These are phyloP conservation scores for Apteryx mantelli DNA, from an alignment of 2,113 vertebrate species.

Conservation along the genomic window DNA sequence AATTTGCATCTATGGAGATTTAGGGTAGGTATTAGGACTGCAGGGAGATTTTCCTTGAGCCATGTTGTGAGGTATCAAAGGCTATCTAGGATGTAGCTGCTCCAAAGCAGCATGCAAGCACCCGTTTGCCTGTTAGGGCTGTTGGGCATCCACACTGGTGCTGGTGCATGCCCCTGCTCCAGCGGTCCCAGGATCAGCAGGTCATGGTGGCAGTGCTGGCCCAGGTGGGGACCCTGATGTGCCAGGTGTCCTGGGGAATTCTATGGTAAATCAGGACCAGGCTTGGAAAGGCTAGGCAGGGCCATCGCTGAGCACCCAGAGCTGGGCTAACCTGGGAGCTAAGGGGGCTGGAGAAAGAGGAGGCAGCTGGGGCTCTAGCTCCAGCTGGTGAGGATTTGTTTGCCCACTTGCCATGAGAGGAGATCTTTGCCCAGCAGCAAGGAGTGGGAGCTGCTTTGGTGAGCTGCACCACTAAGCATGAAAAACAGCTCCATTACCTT, in stretches of 20 bases:
- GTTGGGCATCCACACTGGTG: not conserved
- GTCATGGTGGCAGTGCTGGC: too few relatives aligned
- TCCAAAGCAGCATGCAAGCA: not conserved
- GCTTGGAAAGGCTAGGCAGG: not conserved
- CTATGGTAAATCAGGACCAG: too few relatives aligned
- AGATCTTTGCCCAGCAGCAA: not conserved
- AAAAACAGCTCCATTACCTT: not conserved
- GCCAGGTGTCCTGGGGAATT: too few relatives aligned
- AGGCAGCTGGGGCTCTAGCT: not conserved
- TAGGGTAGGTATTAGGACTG: not conserved
- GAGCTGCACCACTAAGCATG: not conserved
- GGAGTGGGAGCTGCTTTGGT: not conserved
- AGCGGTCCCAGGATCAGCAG: too few relatives aligned
- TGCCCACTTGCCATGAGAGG: not conserved
- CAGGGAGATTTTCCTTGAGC: not conserved
- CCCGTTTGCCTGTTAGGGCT: not conserved
- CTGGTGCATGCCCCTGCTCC: not conserved
- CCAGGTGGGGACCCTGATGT: too few relatives aligned
- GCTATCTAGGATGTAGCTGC: not conserved
- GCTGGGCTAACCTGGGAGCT: too few relatives aligned
- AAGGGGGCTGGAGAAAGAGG: not conserved
- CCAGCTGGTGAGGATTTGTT: not conserved
- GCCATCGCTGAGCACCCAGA: rapidly evolving
- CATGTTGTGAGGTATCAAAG: not conserved
- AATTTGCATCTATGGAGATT: conserved; percentile 5